Conservation (phyloP, 1,140 invertebrate genomes). For the Drosophila fuyamai region DNA sequence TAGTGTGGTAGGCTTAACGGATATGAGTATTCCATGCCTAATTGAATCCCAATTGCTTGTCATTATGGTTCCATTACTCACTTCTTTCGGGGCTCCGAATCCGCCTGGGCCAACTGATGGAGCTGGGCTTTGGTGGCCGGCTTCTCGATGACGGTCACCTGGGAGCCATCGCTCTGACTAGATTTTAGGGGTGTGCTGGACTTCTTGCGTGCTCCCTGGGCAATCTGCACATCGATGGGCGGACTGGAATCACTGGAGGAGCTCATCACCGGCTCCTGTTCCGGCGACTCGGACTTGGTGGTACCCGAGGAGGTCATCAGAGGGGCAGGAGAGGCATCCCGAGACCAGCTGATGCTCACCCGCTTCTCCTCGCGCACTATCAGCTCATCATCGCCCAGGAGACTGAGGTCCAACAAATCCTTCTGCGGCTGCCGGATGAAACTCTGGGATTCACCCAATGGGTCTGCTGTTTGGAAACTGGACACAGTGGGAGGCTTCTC, state of each 20-base stretch:
- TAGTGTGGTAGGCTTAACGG: too few species aligned
- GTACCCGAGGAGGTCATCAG: conserved; percentile 57
- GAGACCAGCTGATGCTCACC: conserved; percentile 80
- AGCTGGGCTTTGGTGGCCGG: conserved; percentile 74
- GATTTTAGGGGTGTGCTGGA: conserved; percentile 74
- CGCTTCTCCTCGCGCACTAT: conserved; percentile 80
- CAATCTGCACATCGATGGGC: conserved; percentile 60
- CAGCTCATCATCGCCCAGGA: conserved; percentile 69
- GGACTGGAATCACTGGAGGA: conserved; percentile 48
- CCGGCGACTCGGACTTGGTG: conserved; percentile 62
- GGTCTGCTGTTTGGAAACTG: conserved; percentile 53
- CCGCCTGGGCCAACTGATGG: conserved; percentile 73
- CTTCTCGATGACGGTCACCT: conserved; percentile 70
- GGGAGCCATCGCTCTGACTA: conserved; percentile 79
- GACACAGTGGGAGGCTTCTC: conserved; percentile 68
- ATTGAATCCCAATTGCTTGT: too few species aligned
- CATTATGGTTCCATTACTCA: conserved; percentile 20
- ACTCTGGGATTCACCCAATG: conserved; percentile 62
- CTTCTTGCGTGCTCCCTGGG: conserved; percentile 79
- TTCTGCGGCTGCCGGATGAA: conserved; percentile 69
- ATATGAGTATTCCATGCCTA: too few species aligned
- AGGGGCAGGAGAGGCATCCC: conserved; percentile 75
- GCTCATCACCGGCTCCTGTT: conserved; percentile 26
- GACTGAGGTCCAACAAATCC: conserved; percentile 47
- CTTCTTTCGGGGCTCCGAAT: conserved; percentile 76